These are phyloP conservation scores for Drosophila paucipuncta DNA, from an alignment of 2,888 invertebrate species.

Conservation along the genomic window DNA sequence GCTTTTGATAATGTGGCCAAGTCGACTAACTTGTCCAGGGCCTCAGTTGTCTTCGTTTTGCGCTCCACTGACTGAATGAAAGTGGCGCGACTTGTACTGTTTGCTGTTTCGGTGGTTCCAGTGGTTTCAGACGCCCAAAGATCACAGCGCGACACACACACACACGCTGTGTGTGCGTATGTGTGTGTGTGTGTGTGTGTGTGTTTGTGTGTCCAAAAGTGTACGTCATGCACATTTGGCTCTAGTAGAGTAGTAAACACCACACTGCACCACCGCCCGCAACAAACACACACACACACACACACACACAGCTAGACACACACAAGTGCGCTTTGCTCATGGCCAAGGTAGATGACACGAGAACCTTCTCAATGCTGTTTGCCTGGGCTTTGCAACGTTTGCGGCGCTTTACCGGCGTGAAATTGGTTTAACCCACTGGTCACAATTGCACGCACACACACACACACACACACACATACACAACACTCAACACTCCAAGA, in stretches of 20 bases:
- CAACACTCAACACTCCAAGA: not conserved
- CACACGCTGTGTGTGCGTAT: constrained; percentile 39
- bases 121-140: constrained; percentile 60
- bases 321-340: constrained; percentile 23
- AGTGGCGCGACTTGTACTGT: constrained; percentile 49
- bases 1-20: constrained; percentile 66
- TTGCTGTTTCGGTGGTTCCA: constrained; percentile 46
- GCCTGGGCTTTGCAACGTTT: constrained; percentile 69
- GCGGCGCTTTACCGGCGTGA: constrained; percentile 81
- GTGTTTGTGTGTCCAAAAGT: constrained; percentile 73
- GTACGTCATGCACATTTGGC: constrained; percentile 78
- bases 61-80: constrained; percentile 79
- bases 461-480: not conserved
- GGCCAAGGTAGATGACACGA: constrained; percentile 63
- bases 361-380: constrained; percentile 63
- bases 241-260: constrained; percentile 31
- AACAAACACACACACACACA: not conserved
- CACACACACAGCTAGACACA: constrained; percentile 4
- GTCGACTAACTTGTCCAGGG: constrained; percentile 49
- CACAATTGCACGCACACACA: constrained; percentile 76
- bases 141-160: constrained; percentile 52
- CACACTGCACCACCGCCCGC: constrained; percentile 15
- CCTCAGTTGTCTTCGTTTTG: constrained; percentile 53
- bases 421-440: constrained; percentile 83
- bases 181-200: constrained; percentile 63